phyloP scores from a whole-genome alignment of 2,113 vertebrate species.

The Sander vitreus region DNA sequence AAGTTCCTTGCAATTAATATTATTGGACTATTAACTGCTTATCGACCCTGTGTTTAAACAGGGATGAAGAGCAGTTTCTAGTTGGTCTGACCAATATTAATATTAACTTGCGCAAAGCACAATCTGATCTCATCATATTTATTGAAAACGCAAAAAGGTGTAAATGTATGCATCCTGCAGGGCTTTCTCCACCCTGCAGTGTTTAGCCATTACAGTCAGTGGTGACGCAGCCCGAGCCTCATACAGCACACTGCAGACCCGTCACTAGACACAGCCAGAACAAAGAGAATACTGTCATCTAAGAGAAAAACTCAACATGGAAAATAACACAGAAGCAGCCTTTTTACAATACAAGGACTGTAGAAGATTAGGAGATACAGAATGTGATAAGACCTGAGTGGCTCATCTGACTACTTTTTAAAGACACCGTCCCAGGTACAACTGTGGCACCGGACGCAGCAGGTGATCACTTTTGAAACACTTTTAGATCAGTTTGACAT shows the following conservation, averaged over 20 bases:
- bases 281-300: conserved; percentile 71
- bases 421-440: background rate
- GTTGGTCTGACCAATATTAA: background rate
- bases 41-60: conserved; percentile 9
- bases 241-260: conserved; percentile 76
- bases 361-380: conserved; percentile 7
- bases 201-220: conserved; percentile 71
- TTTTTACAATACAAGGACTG: conserved; percentile 18
- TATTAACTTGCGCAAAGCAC: background rate
- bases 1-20: conserved; percentile 11
- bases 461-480: conserved; percentile 23
- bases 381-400: conserved; percentile 18
- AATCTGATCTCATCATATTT: background rate
- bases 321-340: conserved; percentile 28
- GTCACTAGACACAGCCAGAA: conserved; percentile 72
- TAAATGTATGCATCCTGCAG: conserved; percentile 58
- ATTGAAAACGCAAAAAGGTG: conserved; percentile 3
- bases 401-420: background rate
- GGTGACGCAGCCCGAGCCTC: conserved; percentile 77
- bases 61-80: background rate
- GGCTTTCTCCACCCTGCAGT: conserved; percentile 68
- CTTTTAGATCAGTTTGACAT: background rate
- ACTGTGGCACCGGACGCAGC: background rate
- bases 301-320: conserved; percentile 46
- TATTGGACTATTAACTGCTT: background rate